Evolutionary conservation across 2,888 invertebrate genomes (phyloP), one percentile per base, ranked within the genome.

Genomic region (Eilema sororculum): DNA sequence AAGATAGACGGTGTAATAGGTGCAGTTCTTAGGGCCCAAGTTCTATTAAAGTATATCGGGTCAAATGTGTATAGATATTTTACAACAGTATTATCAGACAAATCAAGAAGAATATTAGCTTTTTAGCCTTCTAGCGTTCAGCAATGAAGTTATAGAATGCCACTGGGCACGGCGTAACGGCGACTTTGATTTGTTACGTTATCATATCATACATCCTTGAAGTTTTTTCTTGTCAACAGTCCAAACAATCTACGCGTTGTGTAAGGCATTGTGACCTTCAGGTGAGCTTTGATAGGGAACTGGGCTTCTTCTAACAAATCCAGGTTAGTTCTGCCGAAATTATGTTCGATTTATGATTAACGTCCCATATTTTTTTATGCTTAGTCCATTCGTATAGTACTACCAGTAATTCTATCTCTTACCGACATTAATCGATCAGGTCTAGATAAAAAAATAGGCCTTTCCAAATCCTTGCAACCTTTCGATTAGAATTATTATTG

Each of bases 211-310:
- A 70, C 77, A 86, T 84, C 86, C 84, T 87, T 86, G 82, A 82
- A 80, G 69, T 81, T 77, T 79, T 84, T 83, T 81, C 74, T 75
- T 80, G 76, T 79, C 77, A 74, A 73, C 74, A 83, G 67, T 74
- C 78, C 78, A 80, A 77, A 84, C 86, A 85, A 79, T 77, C 71
- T 76, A 77, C 46, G 75, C 79, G 75, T 82, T 85, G 81, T 85
- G 60, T 62, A 71, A 63, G 68, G 61, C 60, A 70, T 71, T 74
- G 72, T 71, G 78, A 82, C 84, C 84, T 84, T 83, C 78, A 81
- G 74, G 76, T 78, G 73, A 73, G 75, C 77, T 78, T 69, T 72
- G 80, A 76, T 82, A 81, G 71, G 72, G 69, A 73, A 71, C 71
- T 76, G 64, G 67, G 71, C 70, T 72, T 74, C 76, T 73, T 65